phyloP scores from a whole-genome alignment of 2,888 invertebrate species.

The Drosophila silvestris region DNA sequence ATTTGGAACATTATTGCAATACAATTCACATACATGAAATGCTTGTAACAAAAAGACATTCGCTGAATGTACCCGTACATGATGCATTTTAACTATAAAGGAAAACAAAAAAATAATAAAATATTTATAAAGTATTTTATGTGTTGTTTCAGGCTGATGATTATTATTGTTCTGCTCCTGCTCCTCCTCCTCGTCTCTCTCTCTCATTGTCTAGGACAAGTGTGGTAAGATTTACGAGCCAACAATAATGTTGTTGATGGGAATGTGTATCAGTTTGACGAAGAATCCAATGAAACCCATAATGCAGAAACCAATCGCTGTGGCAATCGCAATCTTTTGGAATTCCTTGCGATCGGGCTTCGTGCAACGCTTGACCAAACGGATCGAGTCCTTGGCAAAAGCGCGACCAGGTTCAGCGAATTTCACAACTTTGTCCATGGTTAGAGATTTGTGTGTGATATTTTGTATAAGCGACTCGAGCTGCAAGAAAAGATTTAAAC shows the following conservation, averaged over 20 bases:
- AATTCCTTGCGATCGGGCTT: slow-evolving; percentile 99
- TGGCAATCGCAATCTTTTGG: slow-evolving; percentile 99
- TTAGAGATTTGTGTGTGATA: slow-evolving; percentile 3
- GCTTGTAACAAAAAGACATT: slow-evolving; percentile 62
- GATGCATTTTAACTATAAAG: slow-evolving; percentile 42
- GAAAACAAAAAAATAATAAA: slow-evolving; percentile 27
- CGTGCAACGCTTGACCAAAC: slow-evolving; percentile 99
- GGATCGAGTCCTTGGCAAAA: slow-evolving; percentile 98
- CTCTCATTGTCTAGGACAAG: not conserved
- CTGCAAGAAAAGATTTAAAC: slow-evolving; percentile 34
- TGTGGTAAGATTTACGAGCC: slow-evolving; percentile 88
- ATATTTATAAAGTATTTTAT: slow-evolving; percentile 29
- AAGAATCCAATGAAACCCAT: slow-evolving; percentile 99
- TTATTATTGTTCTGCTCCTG: slow-evolving; percentile 45
- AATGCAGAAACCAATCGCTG: slow-evolving; percentile 99
- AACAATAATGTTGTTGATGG: slow-evolving; percentile 98
- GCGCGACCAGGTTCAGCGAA: slow-evolving; percentile 97
- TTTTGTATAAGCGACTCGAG: not conserved
- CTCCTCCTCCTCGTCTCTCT: not conserved
- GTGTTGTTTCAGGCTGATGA: slow-evolving; percentile 56
- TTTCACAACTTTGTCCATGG: slow-evolving; percentile 98
- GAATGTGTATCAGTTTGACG: slow-evolving; percentile 99
- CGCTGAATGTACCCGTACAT: slow-evolving; percentile 65
- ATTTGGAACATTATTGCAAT: slow-evolving; percentile 65
- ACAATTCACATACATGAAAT: slow-evolving; percentile 59